Evolutionary conservation across 2,888 invertebrate species (phyloP).

Genomic region (Cephus nigrinus): DNA sequence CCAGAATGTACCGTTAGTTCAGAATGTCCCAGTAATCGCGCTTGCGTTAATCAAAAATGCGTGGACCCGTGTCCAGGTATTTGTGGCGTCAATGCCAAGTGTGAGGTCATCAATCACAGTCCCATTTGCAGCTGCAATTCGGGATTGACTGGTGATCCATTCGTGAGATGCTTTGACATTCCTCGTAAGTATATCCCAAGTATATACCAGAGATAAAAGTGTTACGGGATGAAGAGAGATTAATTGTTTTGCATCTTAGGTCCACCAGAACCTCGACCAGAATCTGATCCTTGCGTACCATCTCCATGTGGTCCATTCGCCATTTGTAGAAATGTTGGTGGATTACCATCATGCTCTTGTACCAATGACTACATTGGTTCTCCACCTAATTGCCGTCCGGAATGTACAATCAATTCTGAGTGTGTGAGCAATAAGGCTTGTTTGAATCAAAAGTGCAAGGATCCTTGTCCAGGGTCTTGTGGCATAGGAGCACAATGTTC

Average conservation of each 20-base stretch:
- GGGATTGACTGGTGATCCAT: constrained; percentile 70
- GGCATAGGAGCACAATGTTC: constrained; percentile 78
- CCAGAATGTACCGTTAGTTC: constrained; percentile 83
- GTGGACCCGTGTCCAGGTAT: constrained; percentile 74
- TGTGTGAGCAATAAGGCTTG: constrained; percentile 72
- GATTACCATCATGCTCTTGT: constrained; percentile 70
- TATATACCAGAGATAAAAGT: background rate
- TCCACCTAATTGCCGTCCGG: constrained; percentile 74
- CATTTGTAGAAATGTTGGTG: constrained; percentile 39
- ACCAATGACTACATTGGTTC: constrained; percentile 70
- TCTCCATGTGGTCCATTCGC: constrained; percentile 71
- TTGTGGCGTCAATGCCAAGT: constrained; percentile 70
- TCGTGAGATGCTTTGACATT: constrained; percentile 59
- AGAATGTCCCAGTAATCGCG: constrained; percentile 76
- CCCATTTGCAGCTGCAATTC: constrained; percentile 71
- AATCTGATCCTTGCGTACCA: constrained; percentile 59
- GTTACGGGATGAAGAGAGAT: background rate
- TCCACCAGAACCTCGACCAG: constrained; percentile 29
- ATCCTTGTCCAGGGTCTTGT: constrained; percentile 76
- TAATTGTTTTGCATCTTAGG: constrained; percentile 3
- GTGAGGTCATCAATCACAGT: constrained; percentile 70
- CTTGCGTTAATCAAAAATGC: constrained; percentile 82
- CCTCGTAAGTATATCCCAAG: constrained; percentile 9
- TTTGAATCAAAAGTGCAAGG: constrained; percentile 70
- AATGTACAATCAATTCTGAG: constrained; percentile 74